Percentiles rank a stretch among this genome's conserved stretches.
These are phyloP conservation scores for Maconellicoccus hirsutus DNA, from an alignment of 1,140 invertebrate genomes.

Conservation along the genomic window DNA sequence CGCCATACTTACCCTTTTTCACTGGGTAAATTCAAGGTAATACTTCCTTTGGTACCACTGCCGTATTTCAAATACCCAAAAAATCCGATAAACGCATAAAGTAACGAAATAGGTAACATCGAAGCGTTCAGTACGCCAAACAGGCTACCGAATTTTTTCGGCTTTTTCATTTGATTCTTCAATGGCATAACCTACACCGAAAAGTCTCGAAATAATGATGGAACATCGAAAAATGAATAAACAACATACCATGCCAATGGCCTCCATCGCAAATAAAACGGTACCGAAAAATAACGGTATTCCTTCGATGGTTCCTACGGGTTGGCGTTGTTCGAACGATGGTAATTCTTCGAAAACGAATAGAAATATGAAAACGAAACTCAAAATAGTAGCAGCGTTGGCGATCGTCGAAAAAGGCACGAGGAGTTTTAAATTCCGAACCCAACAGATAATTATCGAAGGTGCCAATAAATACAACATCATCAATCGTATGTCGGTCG, in stretches of 20 bases:
- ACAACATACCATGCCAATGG: constrained; percentile 45
- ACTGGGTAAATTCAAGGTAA: constrained; percentile 53
- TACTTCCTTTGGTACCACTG: constrained; percentile 44
- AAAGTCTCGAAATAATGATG: neutral
- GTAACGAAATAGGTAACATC: constrained; percentile 56
- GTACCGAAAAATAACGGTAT: constrained; percentile 53
- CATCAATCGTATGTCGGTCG: constrained; percentile 38
- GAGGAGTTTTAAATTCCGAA: constrained; percentile 58
- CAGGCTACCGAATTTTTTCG: constrained; percentile 51
- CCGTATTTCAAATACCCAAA: constrained; percentile 74
- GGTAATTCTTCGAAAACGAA: constrained; percentile 50
- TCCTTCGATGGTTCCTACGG: constrained; percentile 37
- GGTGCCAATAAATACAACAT: constrained; percentile 49
- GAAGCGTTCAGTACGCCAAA: constrained; percentile 64
- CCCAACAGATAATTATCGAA: constrained; percentile 53
- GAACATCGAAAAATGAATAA: neutral
- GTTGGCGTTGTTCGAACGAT: constrained; percentile 35
- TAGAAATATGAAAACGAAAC: constrained; percentile 54
- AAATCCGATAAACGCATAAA: constrained; percentile 70
- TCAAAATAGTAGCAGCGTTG: constrained; percentile 49
- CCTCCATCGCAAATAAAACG: constrained; percentile 52
- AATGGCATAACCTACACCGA: constrained; percentile 62
- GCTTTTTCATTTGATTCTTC: constrained; percentile 74
- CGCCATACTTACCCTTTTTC: constrained; percentile 43
- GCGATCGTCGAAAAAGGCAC: constrained; percentile 62